phyloP scores from a whole-genome alignment of 2,797 vertebrate genomes.

The Micropoecilia bifurca region DNA sequence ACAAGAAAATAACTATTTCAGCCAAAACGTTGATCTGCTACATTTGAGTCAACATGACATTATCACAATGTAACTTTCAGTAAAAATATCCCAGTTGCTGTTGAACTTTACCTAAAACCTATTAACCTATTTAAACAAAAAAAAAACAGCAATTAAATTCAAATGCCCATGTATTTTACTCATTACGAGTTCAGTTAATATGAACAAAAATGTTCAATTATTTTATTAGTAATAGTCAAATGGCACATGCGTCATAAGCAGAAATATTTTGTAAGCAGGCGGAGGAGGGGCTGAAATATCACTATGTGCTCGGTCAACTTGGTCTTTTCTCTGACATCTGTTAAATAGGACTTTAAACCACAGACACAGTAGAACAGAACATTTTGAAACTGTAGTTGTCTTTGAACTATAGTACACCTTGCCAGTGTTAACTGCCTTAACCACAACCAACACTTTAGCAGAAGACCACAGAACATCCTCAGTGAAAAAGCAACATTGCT shows the following conservation, averaged over 20 bases:
- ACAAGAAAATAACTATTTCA: background rate
- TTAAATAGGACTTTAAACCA: background rate
- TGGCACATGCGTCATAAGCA: background rate
- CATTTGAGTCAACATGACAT: background rate
- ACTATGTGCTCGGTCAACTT: background rate
- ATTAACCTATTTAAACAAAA: background rate
- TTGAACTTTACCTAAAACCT: background rate
- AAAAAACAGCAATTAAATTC: background rate
- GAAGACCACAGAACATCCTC: conserved; percentile 3
- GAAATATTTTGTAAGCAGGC: background rate
- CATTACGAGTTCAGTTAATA: background rate
- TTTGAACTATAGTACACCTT: conserved; percentile 1
- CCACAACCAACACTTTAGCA: conserved; percentile 3
- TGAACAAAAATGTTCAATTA: background rate
- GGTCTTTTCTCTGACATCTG: background rate
- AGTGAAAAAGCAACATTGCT: conserved; percentile 21
- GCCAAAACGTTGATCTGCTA: background rate
- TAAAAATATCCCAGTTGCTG: background rate
- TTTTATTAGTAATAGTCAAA: background rate
- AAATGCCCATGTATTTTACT: background rate
- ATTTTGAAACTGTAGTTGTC: conserved; percentile 1
- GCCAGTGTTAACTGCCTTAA: background rate
- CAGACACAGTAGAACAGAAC: background rate
- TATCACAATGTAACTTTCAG: background rate
- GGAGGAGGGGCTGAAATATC: background rate